These are phyloP conservation scores for Mesopsocus fuscifrons DNA, from an alignment of 2,888 invertebrate genomes.

Conservation along the genomic window DNA sequence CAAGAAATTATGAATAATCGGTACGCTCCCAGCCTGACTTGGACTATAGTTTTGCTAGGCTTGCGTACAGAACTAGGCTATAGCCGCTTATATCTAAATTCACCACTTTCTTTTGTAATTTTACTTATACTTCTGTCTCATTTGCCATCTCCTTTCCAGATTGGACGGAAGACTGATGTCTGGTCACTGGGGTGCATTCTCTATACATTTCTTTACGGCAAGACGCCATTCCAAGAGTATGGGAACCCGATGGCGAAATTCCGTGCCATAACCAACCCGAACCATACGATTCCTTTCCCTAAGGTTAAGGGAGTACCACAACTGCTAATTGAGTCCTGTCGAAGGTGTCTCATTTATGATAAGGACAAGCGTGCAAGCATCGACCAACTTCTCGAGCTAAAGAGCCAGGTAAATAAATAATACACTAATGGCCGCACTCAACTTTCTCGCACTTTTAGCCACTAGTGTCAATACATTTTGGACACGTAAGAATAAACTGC, in stretches of 20 bases:
- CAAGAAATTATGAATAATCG: too few species aligned
- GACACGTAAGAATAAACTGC: too few species aligned
- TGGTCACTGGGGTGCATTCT: conserved; percentile 97
- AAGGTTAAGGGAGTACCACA: not conserved
- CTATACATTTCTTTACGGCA: conserved; percentile 76
- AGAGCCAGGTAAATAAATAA: not conserved
- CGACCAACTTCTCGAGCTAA: not conserved
- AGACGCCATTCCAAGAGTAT: conserved; percentile 79
- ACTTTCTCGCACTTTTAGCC: too few species aligned
- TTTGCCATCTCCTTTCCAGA: conserved; percentile 36
- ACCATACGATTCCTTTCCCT: conserved; percentile 55
- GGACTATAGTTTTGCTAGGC: too few species aligned
- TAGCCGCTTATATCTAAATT: too few species aligned
- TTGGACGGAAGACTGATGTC: conserved; percentile 82
- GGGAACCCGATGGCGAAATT: conserved; percentile 50
- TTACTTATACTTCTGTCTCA: too few species aligned
- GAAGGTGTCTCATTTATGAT: not conserved
- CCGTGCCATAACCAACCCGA: conserved; percentile 54
- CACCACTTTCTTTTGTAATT: too few species aligned
- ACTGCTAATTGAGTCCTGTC: conserved; percentile 1
- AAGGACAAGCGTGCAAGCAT: not conserved
- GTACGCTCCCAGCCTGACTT: too few species aligned
- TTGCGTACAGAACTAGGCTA: too few species aligned
- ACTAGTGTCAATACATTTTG: too few species aligned
- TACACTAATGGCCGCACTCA: too few species aligned